A percentile compares a stretch with the other conserved stretches of the same genome.
Conservation (phyloP, 1,140 invertebrate species). For the Brachionus asplanchnoidis region DNA sequence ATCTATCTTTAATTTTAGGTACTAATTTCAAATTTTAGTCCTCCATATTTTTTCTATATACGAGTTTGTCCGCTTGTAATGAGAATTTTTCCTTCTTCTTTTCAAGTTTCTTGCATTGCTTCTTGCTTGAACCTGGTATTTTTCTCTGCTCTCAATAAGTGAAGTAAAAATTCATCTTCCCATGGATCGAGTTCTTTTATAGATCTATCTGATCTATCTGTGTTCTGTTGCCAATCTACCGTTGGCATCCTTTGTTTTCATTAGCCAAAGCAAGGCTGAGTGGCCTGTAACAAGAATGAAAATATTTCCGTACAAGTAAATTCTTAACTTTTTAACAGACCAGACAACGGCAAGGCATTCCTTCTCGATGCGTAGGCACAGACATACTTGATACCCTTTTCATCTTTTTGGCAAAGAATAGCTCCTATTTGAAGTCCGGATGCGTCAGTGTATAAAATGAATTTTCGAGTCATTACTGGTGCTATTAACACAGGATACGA, state of each 20-base stretch:
- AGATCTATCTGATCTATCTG: conserved; percentile 49
- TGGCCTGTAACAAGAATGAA: neutral
- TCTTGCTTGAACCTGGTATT: neutral
- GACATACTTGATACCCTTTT: conserved; percentile 39
- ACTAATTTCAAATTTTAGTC: neutral
- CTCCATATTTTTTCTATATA: neutral
- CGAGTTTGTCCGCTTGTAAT: neutral
- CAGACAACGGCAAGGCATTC: conserved; percentile 47
- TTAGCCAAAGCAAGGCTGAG: neutral
- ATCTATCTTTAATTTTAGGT: conserved; percentile 1
- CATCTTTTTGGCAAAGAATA: conserved; percentile 44
- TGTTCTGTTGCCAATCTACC: conserved; percentile 46
- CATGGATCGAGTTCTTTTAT: conserved; percentile 7
- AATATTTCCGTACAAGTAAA: conserved; percentile 45
- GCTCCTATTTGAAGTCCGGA: conserved; percentile 42
- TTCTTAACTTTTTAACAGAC: conserved; percentile 44
- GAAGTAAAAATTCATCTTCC: neutral
- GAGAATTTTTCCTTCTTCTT: neutral
- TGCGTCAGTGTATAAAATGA: conserved; percentile 45
- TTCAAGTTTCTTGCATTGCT: neutral
- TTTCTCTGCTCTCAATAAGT: neutral
- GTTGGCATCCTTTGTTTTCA: conserved; percentile 12
- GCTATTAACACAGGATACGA: conserved; percentile 38
- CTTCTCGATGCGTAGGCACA: conserved; percentile 41
- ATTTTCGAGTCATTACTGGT: conserved; percentile 43